Evolutionary conservation across 2,797 vertebrate genomes (phyloP).

Genomic region (Acanthurus lineatus): DNA sequence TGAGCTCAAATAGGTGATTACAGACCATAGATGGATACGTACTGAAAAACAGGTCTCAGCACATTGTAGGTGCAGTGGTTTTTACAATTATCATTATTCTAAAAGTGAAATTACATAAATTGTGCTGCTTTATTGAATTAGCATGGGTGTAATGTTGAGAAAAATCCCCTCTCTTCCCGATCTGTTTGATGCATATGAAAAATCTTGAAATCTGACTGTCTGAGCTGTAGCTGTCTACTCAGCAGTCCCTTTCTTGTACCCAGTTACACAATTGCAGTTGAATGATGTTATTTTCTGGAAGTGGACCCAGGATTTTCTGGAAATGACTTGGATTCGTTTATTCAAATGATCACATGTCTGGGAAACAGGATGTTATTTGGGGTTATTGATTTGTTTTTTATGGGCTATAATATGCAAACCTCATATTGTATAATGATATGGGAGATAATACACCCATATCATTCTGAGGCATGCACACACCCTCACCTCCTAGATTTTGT

Average conservation of each 20-base stretch:
- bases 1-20: slow-evolving; percentile 48
- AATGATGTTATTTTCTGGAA: slow-evolving; percentile 67
- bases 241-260: slow-evolving; percentile 31
- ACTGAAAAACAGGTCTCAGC: slow-evolving; percentile 8
- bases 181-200: not conserved
- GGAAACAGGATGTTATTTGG: slow-evolving; percentile 46
- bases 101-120: not conserved
- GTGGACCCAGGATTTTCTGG: slow-evolving; percentile 54
- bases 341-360: slow-evolving; percentile 62
- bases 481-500: not conserved
- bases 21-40: slow-evolving; percentile 21
- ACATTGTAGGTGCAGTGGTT: not conserved
- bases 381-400: slow-evolving; percentile 59
- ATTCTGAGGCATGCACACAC: not conserved
- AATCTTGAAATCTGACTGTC: not conserved
- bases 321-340: slow-evolving; percentile 45
- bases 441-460: slow-evolving; percentile 20
- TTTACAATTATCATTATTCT: slow-evolving; percentile 9
- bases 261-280: slow-evolving; percentile 47
- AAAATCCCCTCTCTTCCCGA: not conserved
- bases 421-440: slow-evolving; percentile 41
- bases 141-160: not conserved
- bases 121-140: not conserved
- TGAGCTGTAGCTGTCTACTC: slow-evolving; percentile 35
- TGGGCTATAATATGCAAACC: slow-evolving; percentile 32